Percentiles rank a stretch among this genome's conserved stretches.
These are phyloP conservation scores for Lagopus muta DNA, from an alignment of 2,113 vertebrate species.

Conservation along the genomic window DNA sequence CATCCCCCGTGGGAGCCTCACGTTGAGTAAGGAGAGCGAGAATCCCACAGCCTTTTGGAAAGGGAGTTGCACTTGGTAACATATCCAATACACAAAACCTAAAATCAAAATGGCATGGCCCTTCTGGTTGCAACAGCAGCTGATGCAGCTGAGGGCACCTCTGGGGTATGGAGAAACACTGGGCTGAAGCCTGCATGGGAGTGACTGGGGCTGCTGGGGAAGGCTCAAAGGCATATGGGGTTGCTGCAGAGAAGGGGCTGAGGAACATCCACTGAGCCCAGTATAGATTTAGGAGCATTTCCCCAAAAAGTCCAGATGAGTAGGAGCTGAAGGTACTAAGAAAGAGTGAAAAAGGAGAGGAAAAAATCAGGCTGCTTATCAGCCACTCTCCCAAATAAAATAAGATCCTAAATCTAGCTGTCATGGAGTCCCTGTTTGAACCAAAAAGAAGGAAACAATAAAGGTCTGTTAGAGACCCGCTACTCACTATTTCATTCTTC, in stretches of 20 bases:
- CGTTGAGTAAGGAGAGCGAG: background rate
- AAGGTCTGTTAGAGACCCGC: background rate
- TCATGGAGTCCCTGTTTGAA: background rate
- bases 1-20: background rate
- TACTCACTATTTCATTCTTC: background rate
- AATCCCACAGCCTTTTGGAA: background rate
- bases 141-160: background rate
- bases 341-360: background rate
- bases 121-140: background rate
- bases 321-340: background rate
- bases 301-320: background rate
- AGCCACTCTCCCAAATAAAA: conserved; percentile 2
- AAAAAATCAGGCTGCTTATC: conserved; percentile 18
- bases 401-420: conserved; percentile 3
- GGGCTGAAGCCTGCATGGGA: background rate
- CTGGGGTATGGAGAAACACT: accelerated
- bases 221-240: background rate
- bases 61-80: background rate
- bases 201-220: background rate
- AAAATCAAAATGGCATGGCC: background rate
- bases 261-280: background rate
- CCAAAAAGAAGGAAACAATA: background rate
- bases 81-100: background rate
- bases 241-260: background rate
- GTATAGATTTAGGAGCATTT: background rate